Percentiles rank a stretch among this genome's conserved stretches.
Conservation (phyloP, 2,888 invertebrate species). For the Epistrophella euchroma region DNA sequence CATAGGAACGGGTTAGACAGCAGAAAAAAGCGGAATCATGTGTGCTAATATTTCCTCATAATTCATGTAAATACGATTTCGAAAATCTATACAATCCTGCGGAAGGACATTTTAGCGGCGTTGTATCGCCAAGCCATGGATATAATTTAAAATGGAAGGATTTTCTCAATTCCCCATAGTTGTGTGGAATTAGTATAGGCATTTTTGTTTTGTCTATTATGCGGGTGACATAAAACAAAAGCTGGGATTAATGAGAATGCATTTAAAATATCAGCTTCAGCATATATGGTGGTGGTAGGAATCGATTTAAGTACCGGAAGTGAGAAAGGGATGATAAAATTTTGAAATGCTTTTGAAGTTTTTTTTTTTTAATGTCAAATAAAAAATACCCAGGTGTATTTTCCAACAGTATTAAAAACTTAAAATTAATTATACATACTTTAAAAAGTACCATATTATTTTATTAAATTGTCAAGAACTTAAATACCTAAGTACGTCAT, state of each 20-base stretch:
- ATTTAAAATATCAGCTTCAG: not conserved
- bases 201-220: not conserved
- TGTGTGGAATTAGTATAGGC: not conserved
- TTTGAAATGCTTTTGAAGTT: not conserved
- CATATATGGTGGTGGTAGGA: not conserved
- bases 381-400: not conserved
- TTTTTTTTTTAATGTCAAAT: not conserved
- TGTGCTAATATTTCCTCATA: not conserved
- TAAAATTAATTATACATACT: no score
- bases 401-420: no score
- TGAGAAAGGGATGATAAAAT: not conserved
- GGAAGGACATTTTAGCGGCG: constrained; percentile 8
- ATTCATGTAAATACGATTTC: not conserved
- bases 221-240: constrained; percentile 6
- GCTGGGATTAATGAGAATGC: not conserved
- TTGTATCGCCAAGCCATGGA: not conserved
- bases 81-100: constrained; percentile 1
- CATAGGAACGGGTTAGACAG: not conserved
- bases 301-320: not conserved
- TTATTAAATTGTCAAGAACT: no score
- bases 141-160: not conserved
- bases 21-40: not conserved
- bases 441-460: no score
- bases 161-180: not conserved
- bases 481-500: no score